Conservation (phyloP, 2,113 vertebrate species). For the Poeciliopsis prolifica region DNA sequence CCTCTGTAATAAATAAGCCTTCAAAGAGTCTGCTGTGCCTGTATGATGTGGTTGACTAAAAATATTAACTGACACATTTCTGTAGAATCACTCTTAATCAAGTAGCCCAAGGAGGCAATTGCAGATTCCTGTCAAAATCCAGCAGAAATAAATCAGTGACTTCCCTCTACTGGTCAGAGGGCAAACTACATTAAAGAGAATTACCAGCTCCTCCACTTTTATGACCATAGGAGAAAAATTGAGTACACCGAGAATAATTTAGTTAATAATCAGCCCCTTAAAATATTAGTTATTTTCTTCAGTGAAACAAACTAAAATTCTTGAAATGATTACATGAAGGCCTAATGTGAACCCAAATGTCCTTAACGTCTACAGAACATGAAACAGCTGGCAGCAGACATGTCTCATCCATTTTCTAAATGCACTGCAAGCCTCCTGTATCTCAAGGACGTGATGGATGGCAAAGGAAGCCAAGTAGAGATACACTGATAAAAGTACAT, state of each 20-base stretch:
- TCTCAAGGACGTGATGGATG: conserved; percentile 48
- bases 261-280: neutral
- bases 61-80: conserved; percentile 82
- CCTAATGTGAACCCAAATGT: conserved; percentile 29
- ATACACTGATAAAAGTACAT: conserved; percentile 59
- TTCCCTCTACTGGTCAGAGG: conserved; percentile 80
- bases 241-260: too few relatives aligned
- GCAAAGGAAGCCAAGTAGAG: conserved; percentile 33
- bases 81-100: conserved; percentile 75
- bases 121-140: conserved; percentile 57
- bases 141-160: conserved; percentile 75
- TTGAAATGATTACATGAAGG: neutral
- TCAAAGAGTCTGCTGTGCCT: conserved; percentile 64
- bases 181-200: conserved; percentile 69
- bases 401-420: conserved; percentile 21
- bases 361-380: conserved; percentile 15
- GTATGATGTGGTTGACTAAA: conserved; percentile 78
- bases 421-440: conserved; percentile 21
- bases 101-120: conserved; percentile 54
- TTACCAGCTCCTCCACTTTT: conserved; percentile 28
- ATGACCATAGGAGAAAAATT: conserved; percentile 4
- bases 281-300: conserved; percentile 8
- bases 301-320: conserved; percentile 7
- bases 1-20: conserved; percentile 76
- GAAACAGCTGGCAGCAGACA: conserved; percentile 11